Percentiles rank a stretch among this genome's conserved stretches.
Conservation (phyloP, 2,888 invertebrate genomes). For the Caenorhabditis panamensis region DNA sequence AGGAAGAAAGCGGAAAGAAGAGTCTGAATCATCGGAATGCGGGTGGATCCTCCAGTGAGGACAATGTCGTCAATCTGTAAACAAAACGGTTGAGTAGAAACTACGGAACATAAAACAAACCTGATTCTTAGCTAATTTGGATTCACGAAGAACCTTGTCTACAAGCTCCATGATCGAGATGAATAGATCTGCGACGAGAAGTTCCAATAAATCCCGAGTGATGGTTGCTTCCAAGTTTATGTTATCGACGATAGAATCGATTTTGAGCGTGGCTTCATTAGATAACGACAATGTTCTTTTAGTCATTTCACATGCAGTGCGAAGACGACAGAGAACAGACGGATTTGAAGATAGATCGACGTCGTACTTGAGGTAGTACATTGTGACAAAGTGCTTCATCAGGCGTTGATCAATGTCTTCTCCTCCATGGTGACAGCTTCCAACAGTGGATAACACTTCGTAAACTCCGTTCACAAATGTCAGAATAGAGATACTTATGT, state of each 20-base stretch:
- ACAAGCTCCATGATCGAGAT: conserved; percentile 96
- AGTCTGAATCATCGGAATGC: background rate
- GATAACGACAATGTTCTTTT: conserved; percentile 85
- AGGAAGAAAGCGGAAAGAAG: background rate
- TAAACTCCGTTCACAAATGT: conserved; percentile 12
- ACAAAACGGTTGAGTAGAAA: background rate
- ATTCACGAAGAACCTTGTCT: conserved; percentile 94
- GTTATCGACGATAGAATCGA: conserved; percentile 95
- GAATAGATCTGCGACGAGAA: conserved; percentile 96
- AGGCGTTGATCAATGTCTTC: conserved; percentile 14
- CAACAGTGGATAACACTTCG: conserved; percentile 6
- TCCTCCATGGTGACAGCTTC: conserved; percentile 10
- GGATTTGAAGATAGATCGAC: no score
- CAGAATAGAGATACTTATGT: conserved; percentile 3
- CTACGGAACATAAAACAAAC: background rate
- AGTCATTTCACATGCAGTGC: conserved; percentile 89
- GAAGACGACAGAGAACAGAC: no score
- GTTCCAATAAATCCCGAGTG: conserved; percentile 97
- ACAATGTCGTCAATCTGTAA: background rate
- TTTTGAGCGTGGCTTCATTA: conserved; percentile 86
- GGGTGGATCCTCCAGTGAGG: background rate
- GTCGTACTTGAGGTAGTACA: no score
- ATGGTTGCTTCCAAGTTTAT: conserved; percentile 96
- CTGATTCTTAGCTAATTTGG: conserved; percentile 90
- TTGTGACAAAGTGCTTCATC: background rate